Conservation (phyloP, 2,888 invertebrate genomes). For the Caenorhabditis wallacei region DNA sequence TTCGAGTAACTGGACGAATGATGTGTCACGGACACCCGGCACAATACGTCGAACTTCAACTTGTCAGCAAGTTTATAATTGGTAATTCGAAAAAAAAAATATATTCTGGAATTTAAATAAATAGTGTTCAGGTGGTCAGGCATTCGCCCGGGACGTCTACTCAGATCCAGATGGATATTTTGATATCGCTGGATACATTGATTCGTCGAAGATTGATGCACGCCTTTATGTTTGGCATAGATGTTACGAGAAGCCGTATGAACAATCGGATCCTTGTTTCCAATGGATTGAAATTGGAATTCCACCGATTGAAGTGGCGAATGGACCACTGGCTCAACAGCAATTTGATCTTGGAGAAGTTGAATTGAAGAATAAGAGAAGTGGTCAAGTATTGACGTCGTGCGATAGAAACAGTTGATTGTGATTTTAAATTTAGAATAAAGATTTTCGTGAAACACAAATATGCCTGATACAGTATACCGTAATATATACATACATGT, state of each 20-base stretch:
- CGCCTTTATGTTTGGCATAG: conserved; percentile 31
- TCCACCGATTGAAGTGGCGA: too few species aligned
- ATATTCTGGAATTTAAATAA: not conserved
- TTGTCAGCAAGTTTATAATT: conserved; percentile 18
- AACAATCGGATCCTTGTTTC: conserved; percentile 12
- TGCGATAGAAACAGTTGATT: too few species aligned
- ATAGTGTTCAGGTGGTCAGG: not conserved
- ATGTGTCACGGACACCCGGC: conserved; percentile 20
- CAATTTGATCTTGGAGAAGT: conserved; percentile 27
- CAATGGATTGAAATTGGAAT: conserved; percentile 10
- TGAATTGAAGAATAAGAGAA: too few species aligned
- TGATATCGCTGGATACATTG: conserved; percentile 26
- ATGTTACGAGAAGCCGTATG: conserved; percentile 20
- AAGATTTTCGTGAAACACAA: not conserved
- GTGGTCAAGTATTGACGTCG: too few species aligned
- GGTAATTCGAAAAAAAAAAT: not conserved
- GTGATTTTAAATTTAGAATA: too few species aligned
- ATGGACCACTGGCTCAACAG: too few species aligned
- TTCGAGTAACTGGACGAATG: conserved; percentile 11
- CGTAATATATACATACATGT: too few species aligned
- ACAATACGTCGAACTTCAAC: conserved; percentile 28
- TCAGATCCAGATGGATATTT: conserved; percentile 12
- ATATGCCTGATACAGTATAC: too few species aligned
- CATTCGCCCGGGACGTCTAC: conserved; percentile 26
- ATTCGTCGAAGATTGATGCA: conserved; percentile 1